These are phyloP conservation scores for Hemibagrus wyckioides DNA, from an alignment of 2,113 vertebrate species.

Conservation along the genomic window DNA sequence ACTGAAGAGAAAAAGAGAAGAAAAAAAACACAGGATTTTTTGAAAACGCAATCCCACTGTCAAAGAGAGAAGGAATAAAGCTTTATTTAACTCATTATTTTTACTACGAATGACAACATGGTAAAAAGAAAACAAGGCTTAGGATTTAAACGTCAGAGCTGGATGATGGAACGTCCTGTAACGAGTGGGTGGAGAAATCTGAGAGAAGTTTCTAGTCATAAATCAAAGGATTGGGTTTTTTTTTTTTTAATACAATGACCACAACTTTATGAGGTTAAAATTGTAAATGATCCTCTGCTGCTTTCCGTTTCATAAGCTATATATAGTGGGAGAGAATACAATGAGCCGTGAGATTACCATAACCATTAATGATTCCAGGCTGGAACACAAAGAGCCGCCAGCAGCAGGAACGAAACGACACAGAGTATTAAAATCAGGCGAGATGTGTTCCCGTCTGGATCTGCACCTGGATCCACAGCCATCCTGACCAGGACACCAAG, in stretches of 20 bases:
- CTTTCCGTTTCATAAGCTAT: constrained; percentile 20
- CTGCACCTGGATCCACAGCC: not conserved
- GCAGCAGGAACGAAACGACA: not conserved
- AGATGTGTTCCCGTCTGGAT: not conserved
- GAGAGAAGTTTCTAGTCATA: not conserved
- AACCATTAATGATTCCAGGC: constrained; percentile 18
- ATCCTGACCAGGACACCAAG: not conserved
- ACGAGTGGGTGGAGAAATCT: constrained; percentile 32
- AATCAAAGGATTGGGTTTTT: constrained; percentile 8
- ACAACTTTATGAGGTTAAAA: not conserved
- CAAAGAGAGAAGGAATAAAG: not conserved
- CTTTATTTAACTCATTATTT: constrained; percentile 16
- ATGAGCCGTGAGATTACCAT: constrained; percentile 17
- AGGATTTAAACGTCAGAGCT: constrained; percentile 22
- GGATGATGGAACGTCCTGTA: constrained; percentile 38
- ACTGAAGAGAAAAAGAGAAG: not conserved
- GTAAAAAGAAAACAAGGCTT: constrained; percentile 14
- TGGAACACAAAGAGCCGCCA: constrained; percentile 11
- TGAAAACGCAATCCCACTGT: not conserved
- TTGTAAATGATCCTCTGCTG: constrained; percentile 13
- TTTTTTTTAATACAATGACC: not conserved
- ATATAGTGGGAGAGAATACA: not conserved
- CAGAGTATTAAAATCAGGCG: not conserved
- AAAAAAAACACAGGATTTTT: not conserved
- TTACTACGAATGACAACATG: constrained; percentile 26